Evolutionary conservation across 2,888 invertebrate genomes (phyloP).

Genomic region (Malthinus seriepunctatus): DNA sequence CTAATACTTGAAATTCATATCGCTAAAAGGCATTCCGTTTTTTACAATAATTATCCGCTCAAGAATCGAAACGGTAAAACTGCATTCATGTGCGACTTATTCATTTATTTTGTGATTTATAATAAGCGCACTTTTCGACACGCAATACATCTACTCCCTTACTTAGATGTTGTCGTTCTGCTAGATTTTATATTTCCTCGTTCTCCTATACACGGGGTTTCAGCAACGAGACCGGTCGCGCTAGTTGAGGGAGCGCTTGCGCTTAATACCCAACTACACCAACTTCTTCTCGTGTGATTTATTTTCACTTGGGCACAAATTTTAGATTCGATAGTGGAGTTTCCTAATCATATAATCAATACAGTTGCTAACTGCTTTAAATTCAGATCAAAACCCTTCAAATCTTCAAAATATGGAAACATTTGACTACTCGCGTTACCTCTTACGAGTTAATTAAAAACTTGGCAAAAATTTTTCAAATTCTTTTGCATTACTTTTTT

Average conservation of each 20-base stretch:
- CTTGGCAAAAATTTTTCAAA: no score
- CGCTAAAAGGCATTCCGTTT: constrained; percentile 11
- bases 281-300: constrained; percentile 22
- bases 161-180: constrained; percentile 14
- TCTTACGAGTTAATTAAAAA: no score
- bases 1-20: constrained; percentile 13
- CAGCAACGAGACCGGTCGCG: neutral
- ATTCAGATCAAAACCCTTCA: neutral
- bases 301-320: constrained; percentile 18
- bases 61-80: constrained; percentile 1
- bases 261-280: constrained; percentile 11
- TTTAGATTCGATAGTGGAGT: constrained; percentile 8
- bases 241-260: constrained; percentile 17
- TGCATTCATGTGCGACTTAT: neutral
- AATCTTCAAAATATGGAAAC: no score
- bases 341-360: constrained; percentile 5
- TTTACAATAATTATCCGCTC: neutral
- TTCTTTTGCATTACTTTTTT: no score
- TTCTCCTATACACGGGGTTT: neutral
- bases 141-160: neutral
- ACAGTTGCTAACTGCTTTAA: neutral
- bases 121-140: constrained; percentile 5
- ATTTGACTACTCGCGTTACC: no score
- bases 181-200: neutral
- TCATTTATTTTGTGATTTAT: neutral